Percentiles rank a stretch among this genome's conserved stretches.
Evolutionary conservation across 2,113 vertebrate species (phyloP).

Genomic region (Nymphicus hollandicus): DNA sequence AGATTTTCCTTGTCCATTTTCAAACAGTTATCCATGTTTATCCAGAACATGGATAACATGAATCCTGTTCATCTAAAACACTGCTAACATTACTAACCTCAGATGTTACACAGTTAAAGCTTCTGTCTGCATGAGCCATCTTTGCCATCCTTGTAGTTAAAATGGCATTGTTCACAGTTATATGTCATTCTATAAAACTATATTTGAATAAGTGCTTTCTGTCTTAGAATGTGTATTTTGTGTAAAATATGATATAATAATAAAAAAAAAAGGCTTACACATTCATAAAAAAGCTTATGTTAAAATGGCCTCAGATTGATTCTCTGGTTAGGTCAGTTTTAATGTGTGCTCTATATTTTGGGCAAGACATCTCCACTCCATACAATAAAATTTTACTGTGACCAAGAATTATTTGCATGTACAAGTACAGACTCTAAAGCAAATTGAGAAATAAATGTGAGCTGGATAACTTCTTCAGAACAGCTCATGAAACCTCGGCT

Average conservation of each 20-base stretch:
- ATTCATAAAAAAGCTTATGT: not conserved
- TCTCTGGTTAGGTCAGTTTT: not conserved
- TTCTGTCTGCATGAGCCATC: rapidly evolving
- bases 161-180: not conserved
- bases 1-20: not conserved
- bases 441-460: not conserved
- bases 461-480: not conserved
- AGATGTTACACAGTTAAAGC: not conserved
- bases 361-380: not conserved
- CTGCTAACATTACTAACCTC: not conserved
- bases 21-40: rapidly evolving
- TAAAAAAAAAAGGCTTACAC: not conserved
- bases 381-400: not conserved
- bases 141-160: not conserved
- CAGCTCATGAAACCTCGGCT: rapidly evolving
- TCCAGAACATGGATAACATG: not conserved
- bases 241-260: not conserved
- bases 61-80: not conserved
- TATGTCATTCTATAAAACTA: not conserved
- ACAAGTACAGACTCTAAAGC: not conserved
- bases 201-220: not conserved
- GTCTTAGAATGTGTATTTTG: not conserved
- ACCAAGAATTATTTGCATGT: not conserved
- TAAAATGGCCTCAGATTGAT: not conserved
- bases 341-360: not conserved